Conservation (phyloP, 1,140 invertebrate species). For the Megathymus violae region DNA sequence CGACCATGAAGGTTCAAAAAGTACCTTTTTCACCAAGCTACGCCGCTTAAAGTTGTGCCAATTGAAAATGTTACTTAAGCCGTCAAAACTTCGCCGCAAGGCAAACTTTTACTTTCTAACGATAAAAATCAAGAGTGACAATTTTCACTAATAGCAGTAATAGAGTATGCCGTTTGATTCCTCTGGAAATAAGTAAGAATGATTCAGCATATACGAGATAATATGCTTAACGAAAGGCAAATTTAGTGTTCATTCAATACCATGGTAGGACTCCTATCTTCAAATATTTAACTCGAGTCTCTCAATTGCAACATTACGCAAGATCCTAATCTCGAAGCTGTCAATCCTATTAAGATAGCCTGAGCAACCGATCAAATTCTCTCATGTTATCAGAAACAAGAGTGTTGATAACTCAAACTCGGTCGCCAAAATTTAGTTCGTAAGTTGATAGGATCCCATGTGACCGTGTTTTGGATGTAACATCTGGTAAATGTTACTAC, state of each 20-base stretch:
- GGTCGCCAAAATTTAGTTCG: slow-evolving; percentile 46
- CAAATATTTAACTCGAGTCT: slow-evolving; percentile 50
- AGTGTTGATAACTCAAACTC: slow-evolving; percentile 45
- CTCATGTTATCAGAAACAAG: slow-evolving; percentile 59
- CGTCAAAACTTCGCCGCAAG: too few species aligned
- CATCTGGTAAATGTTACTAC: slow-evolving; percentile 3
- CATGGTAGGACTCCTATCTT: slow-evolving; percentile 31
- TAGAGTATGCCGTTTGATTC: too few species aligned
- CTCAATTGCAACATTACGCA: slow-evolving; percentile 64
- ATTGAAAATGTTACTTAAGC: too few species aligned
- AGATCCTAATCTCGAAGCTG: slow-evolving; percentile 69
- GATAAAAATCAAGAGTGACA: too few species aligned
- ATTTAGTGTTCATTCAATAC: background rate
- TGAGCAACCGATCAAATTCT: slow-evolving; percentile 54
- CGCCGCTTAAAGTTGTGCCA: too few species aligned
- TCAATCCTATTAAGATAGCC: slow-evolving; percentile 61
- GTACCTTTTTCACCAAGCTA: too few species aligned
- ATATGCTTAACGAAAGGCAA: too few species aligned
- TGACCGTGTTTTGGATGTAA: slow-evolving; percentile 42
- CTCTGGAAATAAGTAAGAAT: too few species aligned
- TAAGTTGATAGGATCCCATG: slow-evolving; percentile 47
- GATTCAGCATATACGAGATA: too few species aligned
- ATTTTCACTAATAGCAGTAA: too few species aligned
- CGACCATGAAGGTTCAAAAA: too few species aligned
- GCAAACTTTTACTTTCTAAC: too few species aligned